Conservation (phyloP, 2,888 invertebrate species). For the Morpho deidamia region DNA sequence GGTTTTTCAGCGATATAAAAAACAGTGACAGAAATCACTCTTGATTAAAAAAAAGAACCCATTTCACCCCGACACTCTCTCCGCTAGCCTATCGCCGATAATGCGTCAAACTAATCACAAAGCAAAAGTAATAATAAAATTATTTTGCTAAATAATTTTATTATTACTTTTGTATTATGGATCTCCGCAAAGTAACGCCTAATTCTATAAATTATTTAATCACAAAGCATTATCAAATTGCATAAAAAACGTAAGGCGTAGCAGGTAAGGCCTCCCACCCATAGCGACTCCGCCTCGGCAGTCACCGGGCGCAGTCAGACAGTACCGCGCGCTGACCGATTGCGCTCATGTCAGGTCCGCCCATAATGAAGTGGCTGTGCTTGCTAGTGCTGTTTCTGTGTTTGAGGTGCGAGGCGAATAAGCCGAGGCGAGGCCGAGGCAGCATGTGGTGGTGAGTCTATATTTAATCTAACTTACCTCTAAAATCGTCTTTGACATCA, state of each 20-base stretch:
- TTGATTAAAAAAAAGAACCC: too few relatives aligned
- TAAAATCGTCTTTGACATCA: too few relatives aligned
- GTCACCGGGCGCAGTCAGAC: slow-evolving; percentile 47
- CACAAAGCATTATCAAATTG: slow-evolving; percentile 35
- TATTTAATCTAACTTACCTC: neutral
- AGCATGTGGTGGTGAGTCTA: slow-evolving; percentile 94
- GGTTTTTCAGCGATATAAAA: too few relatives aligned
- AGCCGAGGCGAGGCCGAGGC: slow-evolving; percentile 88
- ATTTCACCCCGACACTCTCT: neutral
- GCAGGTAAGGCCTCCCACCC: slow-evolving; percentile 70
- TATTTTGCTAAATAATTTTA: too few relatives aligned
- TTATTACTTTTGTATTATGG: too few relatives aligned
- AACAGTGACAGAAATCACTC: too few relatives aligned
- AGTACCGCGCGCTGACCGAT: slow-evolving; percentile 55
- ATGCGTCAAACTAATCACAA: slow-evolving; percentile 12
- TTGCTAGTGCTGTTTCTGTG: slow-evolving; percentile 75
- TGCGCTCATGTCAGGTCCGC: slow-evolving; percentile 69
- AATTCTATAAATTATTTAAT: too few relatives aligned
- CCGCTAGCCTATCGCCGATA: slow-evolving; percentile 2
- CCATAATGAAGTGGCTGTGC: slow-evolving; percentile 77
- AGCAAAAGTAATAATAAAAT: too few relatives aligned
- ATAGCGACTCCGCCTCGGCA: slow-evolving; percentile 57
- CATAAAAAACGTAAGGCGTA: slow-evolving; percentile 61
- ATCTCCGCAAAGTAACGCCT: too few relatives aligned
- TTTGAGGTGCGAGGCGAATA: slow-evolving; percentile 74